Base-by-base conservation (phyloP, 2,888 invertebrate genomes). In the Synanthedon formicaeformis region DNA sequence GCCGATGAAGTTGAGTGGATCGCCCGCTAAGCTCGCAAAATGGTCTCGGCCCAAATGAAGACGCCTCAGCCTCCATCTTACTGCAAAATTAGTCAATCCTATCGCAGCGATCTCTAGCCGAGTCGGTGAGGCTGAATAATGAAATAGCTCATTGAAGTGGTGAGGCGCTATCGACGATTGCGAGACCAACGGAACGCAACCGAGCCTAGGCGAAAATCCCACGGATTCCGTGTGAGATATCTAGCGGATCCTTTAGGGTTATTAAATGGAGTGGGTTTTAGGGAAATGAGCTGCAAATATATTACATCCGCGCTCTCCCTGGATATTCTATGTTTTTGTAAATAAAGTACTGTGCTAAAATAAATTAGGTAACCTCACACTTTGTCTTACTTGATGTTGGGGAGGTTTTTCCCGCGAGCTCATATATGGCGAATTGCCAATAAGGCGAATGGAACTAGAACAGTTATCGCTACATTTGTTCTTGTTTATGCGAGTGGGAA, bases 221-320 rank as follows among this genome's bases (percentile, higher is more conserved):
- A 68, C 64, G 79, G 79, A 81, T 81, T 81, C 78, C 75, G 69
- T 77, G 73, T 78, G 78, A 85, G 81, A 84, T 83, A 85, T 82
- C 75, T 73, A 61, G 68, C 72, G 73, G 74, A 74, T 76, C 81
- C 72, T 81, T 84, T 73, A 81, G 75, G 77, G 85, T 82, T 86
- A 84, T 87, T 85, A 84, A 83, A 74, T 73, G 76, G 75, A 85
- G 83, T 81, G 81, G 81, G 82, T 81, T 81, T 85, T 81, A 84
- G 74, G 81, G 74, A 83, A 83, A 87, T 81, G 81, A 81, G 75
- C 67, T 64, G 67, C 65, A 67, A 78, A 82, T 82, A 81, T 78
- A 81, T 84, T 73, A 71, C 68, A 69, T 66, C 65, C 67, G 23
- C 69, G 69, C 67, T 71, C 63, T 59, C 66, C 69, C 71, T 70